Percentiles rank a stretch among this genome's conserved stretches.
Evolutionary conservation across 1,140 invertebrate genomes (phyloP).

Genomic region (Argopecten irradians): DNA sequence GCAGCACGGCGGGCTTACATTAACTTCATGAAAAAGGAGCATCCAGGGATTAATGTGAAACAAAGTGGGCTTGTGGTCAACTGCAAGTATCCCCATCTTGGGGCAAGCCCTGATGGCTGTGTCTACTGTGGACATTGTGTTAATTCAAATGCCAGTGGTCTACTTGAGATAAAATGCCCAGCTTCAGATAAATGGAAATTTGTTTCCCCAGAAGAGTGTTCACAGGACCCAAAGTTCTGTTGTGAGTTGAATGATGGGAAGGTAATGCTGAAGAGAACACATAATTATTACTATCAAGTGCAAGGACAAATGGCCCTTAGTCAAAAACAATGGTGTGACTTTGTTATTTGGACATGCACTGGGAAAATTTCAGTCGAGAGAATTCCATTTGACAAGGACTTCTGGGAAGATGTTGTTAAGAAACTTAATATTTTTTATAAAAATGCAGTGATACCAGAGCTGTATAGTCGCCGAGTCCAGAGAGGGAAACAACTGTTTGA

Average conservation of each 20-base stretch:
- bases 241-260: neutral
- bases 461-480: no score
- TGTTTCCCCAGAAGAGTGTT: neutral
- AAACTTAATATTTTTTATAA: no score
- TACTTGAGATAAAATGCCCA: constrained; percentile 32
- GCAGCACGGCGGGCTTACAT: constrained; percentile 12
- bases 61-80: neutral
- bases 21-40: neutral
- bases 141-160: no score
- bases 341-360: neutral
- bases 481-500: no score
- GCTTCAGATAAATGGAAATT: constrained; percentile 8
- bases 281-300: constrained; percentile 29
- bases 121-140: neutral
- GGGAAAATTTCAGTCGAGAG: neutral
- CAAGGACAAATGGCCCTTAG: constrained; percentile 28
- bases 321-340: neutral
- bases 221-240: neutral
- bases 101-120: neutral
- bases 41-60: neutral
- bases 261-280: constrained; percentile 29
- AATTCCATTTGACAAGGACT: neutral
- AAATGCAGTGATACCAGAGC: no score
- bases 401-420: no score
- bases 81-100: neutral